These are phyloP conservation scores for Ginglymostoma cirratum DNA, from an alignment of 2,113 vertebrate species.

Conservation along the genomic window DNA sequence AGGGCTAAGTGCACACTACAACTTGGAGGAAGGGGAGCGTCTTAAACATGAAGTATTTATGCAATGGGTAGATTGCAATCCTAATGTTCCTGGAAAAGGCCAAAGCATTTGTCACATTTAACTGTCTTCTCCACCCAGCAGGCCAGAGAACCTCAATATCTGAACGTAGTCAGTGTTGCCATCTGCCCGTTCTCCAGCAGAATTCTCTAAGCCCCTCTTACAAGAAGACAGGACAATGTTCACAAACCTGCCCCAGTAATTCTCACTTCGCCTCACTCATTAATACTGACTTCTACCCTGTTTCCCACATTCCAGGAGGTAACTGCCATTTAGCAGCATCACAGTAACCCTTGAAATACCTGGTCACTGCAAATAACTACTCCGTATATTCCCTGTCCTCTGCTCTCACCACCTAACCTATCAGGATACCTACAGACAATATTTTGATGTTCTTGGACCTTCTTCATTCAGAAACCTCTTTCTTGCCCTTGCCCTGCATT, in stretches of 20 bases:
- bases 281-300: not conserved
- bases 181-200: not conserved
- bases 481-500: not conserved
- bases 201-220: not conserved
- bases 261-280: not conserved
- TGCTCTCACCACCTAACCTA: not conserved
- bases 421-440: not conserved
- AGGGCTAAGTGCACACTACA: not conserved
- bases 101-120: not conserved
- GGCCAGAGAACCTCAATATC: not conserved
- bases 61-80: not conserved
- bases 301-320: not conserved
- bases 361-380: not conserved
- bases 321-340: not conserved
- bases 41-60: not conserved
- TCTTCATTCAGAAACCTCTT: not conserved
- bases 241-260: not conserved
- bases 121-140: not conserved
- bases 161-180: not conserved
- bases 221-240: not conserved
- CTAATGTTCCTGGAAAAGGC: not conserved
- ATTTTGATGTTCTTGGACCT: not conserved
- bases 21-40: not conserved
- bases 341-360: not conserved
- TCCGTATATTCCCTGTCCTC: not conserved